phyloP scores from a whole-genome alignment of 2,888 invertebrate genomes.

The Drosophila kambysellisi region DNA sequence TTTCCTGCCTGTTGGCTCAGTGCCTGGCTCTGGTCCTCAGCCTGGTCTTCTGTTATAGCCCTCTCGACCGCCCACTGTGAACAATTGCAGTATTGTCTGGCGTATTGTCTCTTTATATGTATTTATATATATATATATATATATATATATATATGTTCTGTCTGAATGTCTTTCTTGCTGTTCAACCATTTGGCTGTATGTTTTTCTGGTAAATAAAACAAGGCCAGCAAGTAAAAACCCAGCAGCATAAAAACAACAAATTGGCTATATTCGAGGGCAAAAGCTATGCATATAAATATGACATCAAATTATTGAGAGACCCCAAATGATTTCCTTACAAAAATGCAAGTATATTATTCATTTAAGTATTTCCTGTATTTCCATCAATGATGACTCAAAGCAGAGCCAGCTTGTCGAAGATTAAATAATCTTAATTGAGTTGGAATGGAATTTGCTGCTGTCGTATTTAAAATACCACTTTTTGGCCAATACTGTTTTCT shows the following conservation, averaged over 20 bases:
- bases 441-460: neutral
- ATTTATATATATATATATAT: conserved; percentile 6
- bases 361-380: conserved; percentile 11
- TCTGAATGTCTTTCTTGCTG: conserved; percentile 12
- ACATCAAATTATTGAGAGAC: conserved; percentile 56
- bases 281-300: conserved; percentile 61
- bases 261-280: conserved; percentile 48
- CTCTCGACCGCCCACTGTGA: conserved; percentile 55
- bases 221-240: conserved; percentile 31
- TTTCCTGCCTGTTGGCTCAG: conserved; percentile 36
- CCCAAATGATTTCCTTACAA: conserved; percentile 16
- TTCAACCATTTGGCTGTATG: conserved; percentile 37
- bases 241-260: conserved; percentile 48
- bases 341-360: conserved; percentile 20
- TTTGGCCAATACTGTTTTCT: neutral
- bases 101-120: conserved; percentile 27
- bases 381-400: neutral
- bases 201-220: conserved; percentile 71
- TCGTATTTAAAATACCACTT: neutral
- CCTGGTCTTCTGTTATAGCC: neutral
- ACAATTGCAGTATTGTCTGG: conserved; percentile 73
- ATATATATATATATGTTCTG: conserved; percentile 4
- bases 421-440: conserved; percentile 1
- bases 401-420: neutral
- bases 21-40: conserved; percentile 16